phyloP scores from a whole-genome alignment of 2,113 vertebrate genomes.

The Neotragus pygmaeus region DNA sequence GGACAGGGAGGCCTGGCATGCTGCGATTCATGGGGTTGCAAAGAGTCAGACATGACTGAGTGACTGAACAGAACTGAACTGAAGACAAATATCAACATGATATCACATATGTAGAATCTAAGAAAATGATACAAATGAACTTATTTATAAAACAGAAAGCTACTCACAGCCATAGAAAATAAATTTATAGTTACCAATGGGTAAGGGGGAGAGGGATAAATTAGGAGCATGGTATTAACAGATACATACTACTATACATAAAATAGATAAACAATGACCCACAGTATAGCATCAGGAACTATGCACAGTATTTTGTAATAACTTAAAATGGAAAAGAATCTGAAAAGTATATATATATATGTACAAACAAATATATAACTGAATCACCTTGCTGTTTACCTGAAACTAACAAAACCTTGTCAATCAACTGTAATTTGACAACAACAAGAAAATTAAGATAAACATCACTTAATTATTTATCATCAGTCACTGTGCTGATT shows the following conservation, averaged over 20 bases:
- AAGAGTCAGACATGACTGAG: no score
- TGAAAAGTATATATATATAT: neutral
- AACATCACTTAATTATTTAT: neutral
- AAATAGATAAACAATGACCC: neutral
- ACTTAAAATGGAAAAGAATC: neutral
- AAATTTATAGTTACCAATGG: neutral
- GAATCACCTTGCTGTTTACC: neutral
- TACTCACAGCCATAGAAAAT: neutral
- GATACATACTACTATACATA: neutral
- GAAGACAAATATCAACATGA: neutral
- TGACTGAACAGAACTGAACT: no score
- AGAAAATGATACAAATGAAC: neutral
- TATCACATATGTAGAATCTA: neutral
- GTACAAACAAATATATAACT: neutral
- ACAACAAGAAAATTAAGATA: neutral
- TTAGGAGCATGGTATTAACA: neutral
- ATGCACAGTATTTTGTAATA: neutral
- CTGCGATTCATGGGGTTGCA: no score
- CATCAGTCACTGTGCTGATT: neutral
- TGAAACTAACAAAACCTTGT: neutral
- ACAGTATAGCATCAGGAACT: neutral
- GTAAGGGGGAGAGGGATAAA: neutral
- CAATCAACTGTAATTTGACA: neutral
- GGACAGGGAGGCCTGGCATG: no score
- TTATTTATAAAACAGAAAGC: neutral